Evolutionary conservation across 1,140 invertebrate genomes (phyloP).

Genomic region (Pseudachorutes palmiensis): DNA sequence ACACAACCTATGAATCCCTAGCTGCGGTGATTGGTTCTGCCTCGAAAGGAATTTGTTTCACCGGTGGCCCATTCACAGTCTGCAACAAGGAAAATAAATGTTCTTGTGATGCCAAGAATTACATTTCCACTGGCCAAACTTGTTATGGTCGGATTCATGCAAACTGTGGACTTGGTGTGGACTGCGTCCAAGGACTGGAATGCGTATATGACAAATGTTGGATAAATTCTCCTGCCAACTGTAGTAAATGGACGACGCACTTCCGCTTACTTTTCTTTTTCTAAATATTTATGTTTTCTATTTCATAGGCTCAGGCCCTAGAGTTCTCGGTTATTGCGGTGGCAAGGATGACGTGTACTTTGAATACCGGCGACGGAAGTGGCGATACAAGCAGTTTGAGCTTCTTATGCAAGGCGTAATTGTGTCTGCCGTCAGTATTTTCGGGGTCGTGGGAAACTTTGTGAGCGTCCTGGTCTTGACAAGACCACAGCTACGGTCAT

Average conservation of each 20-base stretch:
- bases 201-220: background rate
- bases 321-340: background rate
- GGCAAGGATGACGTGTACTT: background rate
- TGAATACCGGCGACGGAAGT: background rate
- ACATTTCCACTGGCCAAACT: background rate
- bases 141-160: background rate
- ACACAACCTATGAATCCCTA: background rate
- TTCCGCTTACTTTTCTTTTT: background rate
- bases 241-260: background rate
- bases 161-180: background rate
- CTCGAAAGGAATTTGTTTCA: background rate
- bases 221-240: background rate
- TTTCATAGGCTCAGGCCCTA: background rate
- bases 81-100: background rate
- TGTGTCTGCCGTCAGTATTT: constrained; percentile 65
- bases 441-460: constrained; percentile 79
- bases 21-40: background rate
- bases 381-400: constrained; percentile 39
- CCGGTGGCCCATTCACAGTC: background rate
- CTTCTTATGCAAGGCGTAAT: constrained; percentile 78
- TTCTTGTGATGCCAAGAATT: constrained; percentile 2
- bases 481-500: constrained; percentile 82
- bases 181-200: background rate
- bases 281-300: background rate
- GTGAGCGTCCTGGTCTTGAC: constrained; percentile 85